Base-by-base conservation (phyloP, 2,888 invertebrate species). In the Diaprepes abbreviatus region DNA sequence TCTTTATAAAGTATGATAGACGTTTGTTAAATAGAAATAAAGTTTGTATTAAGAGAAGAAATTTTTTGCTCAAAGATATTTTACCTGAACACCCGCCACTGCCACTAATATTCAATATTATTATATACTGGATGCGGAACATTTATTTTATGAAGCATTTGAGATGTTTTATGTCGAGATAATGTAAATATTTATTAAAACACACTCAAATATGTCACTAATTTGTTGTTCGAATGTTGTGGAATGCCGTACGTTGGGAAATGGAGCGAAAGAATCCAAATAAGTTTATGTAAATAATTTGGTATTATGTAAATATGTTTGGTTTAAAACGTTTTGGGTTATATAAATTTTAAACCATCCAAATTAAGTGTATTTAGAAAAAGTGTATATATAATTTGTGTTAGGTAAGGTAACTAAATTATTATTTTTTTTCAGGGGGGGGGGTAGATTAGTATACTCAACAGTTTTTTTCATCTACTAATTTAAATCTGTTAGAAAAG, bases 101-200 rank as follows among this genome's bases (percentile, higher is more conserved):
- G 38, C 50, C n/a, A 35, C 10, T 35, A 3, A 1, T n/a, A n/a
- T 9, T n/a, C 3, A 35, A 10, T 43, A 21, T n/a, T 40, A 28
- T 24, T 59, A 66, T 58, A 38, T 66, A 66, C 60, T 45, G 54
- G 67, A 67, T 60, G 63, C 57, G 68, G 40, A 68, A 63, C 68
- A 68, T 63, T 63, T 58, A 57, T 62, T 67, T 67, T 67, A 67
- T 45, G 67, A 62, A 62, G 36, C 67, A 31, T 67, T 62, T 52
- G 60, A 63, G 67, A 63, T 63, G 63, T 57, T 63, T 36, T 55
- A 63, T 57, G 68, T 50, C 38, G 57, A 55, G 68, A 57, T 68
- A 50, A 63, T 17, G 57, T 68, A 68, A 68, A 68, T 58, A 68
- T 68, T 68, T 68, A 68, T 5, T 40, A 63, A 67, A 63, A 67